Percentiles rank a stretch among this genome's conserved stretches.
These are phyloP conservation scores for Pterostichus niger DNA, from an alignment of 2,888 invertebrate genomes.

Conservation along the genomic window DNA sequence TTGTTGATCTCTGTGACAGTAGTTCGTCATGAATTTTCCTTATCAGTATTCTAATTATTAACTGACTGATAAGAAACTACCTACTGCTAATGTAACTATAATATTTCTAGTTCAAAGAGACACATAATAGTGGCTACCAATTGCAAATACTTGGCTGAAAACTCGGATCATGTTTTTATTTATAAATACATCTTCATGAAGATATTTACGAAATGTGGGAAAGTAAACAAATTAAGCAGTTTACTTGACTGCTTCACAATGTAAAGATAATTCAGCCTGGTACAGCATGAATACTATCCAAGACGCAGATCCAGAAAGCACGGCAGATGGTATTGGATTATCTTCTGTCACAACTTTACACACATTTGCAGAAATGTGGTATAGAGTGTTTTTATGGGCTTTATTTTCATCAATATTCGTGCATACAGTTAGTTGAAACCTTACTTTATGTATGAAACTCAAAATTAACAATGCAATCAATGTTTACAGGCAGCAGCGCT, in stretches of 20 bases:
- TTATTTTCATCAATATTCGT: constrained; percentile 96
- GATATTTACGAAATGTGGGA: constrained; percentile 57
- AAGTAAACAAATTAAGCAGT: constrained; percentile 59
- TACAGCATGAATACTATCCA: constrained; percentile 68
- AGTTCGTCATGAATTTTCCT: constrained; percentile 25
- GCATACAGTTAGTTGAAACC: constrained; percentile 81
- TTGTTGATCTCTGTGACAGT: constrained; percentile 37
- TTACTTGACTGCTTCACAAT: constrained; percentile 65
- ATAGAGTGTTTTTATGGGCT: constrained; percentile 97
- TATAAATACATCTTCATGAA: constrained; percentile 41
- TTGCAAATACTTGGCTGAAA: constrained; percentile 4
- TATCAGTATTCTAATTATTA: constrained; percentile 44
- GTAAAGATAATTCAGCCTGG: constrained; percentile 48
- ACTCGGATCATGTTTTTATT: constrained; percentile 20
- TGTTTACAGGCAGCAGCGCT: constrained; percentile 86
- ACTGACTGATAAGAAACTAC: constrained; percentile 38
- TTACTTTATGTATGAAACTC: constrained; percentile 8
- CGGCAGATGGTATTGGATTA: constrained; percentile 64
- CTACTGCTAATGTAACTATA: not conserved
- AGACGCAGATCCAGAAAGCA: constrained; percentile 60
- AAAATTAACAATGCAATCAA: constrained; percentile 13
- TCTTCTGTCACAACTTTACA: constrained; percentile 78
- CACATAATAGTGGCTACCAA: not conserved
- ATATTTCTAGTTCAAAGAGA: not conserved
- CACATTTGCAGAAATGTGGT: constrained; percentile 96